Evolutionary conservation across 2,888 invertebrate genomes (phyloP).

Genomic region (Drosophila emarginata): DNA sequence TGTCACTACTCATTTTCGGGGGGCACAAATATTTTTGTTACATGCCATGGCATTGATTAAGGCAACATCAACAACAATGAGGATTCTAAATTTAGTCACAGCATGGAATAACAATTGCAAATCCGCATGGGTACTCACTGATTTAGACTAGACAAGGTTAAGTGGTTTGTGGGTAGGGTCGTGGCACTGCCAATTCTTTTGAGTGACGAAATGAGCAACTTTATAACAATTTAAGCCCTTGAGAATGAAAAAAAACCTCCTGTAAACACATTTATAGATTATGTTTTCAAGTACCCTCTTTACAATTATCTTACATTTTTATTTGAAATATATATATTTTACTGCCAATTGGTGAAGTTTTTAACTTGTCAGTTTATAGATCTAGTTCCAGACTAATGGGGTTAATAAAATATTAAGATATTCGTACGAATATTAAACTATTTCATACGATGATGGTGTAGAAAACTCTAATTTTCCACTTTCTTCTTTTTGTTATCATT

Average conservation of each 20-base stretch:
- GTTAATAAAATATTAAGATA: too few relatives aligned
- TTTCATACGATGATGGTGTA: too few relatives aligned
- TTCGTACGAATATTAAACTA: too few relatives aligned
- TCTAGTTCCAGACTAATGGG: too few relatives aligned
- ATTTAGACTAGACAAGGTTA: conserved; percentile 14
- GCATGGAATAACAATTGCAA: conserved; percentile 33
- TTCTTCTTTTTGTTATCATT: not conserved
- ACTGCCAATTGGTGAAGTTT: not conserved
- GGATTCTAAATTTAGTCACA: conserved; percentile 45
- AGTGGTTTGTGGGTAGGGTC: conserved; percentile 4
- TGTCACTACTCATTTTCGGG: conserved; percentile 28
- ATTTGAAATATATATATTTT: not conserved
- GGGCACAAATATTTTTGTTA: conserved; percentile 44
- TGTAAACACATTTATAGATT: not conserved
- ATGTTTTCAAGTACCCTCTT: not conserved
- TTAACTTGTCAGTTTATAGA: too few relatives aligned
- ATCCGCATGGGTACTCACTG: conserved; percentile 1
- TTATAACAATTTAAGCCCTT: not conserved
- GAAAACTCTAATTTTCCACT: too few relatives aligned
- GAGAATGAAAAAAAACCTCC: not conserved
- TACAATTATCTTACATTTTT: not conserved
- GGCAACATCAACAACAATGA: conserved; percentile 6
- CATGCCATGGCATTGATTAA: conserved; percentile 48
- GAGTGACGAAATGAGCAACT: not conserved
- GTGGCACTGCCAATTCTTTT: not conserved